Percentiles rank a stretch among this genome's conserved stretches.
Evolutionary conservation across 1,140 invertebrate species (phyloP).

Genomic region (Drosophila baimaii): DNA sequence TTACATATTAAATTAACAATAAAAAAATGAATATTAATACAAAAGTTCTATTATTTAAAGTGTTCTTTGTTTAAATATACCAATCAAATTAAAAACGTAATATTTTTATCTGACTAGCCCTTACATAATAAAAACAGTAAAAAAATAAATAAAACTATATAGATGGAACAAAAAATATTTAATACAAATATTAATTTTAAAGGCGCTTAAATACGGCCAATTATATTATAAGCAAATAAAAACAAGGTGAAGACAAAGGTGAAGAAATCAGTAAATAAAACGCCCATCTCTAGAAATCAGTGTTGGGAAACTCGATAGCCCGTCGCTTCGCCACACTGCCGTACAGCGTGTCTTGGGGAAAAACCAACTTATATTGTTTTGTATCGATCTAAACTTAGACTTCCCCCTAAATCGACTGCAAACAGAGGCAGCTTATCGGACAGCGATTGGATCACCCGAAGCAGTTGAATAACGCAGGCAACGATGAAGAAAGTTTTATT

Average conservation of each 20-base stretch:
- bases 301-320: constrained; percentile 1
- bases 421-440: neutral
- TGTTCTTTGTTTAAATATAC: too few relatives aligned
- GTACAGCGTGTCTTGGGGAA: constrained; percentile 62
- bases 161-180: too few relatives aligned
- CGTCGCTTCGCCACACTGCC: constrained; percentile 19
- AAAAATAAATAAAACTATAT: too few relatives aligned
- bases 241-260: neutral
- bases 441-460: neutral
- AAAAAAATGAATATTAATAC: too few relatives aligned
- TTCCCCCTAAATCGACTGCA: constrained; percentile 32
- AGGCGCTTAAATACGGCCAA: too few relatives aligned
- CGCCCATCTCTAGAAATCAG: constrained; percentile 7
- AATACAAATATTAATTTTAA: too few relatives aligned
- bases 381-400: constrained; percentile 31
- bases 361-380: constrained; percentile 56
- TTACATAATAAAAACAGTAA: too few relatives aligned
- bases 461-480: neutral
- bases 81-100: too few relatives aligned
- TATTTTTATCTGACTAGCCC: too few relatives aligned
- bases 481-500: constrained; percentile 72
- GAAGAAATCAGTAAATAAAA: neutral
- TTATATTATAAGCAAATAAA: too few relatives aligned
- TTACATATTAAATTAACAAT: too few relatives aligned
- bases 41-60: too few relatives aligned